Percentiles rank a stretch among this genome's conserved stretches.
Conservation (phyloP, 2,113 vertebrate genomes). For the Orycteropus afer region DNA sequence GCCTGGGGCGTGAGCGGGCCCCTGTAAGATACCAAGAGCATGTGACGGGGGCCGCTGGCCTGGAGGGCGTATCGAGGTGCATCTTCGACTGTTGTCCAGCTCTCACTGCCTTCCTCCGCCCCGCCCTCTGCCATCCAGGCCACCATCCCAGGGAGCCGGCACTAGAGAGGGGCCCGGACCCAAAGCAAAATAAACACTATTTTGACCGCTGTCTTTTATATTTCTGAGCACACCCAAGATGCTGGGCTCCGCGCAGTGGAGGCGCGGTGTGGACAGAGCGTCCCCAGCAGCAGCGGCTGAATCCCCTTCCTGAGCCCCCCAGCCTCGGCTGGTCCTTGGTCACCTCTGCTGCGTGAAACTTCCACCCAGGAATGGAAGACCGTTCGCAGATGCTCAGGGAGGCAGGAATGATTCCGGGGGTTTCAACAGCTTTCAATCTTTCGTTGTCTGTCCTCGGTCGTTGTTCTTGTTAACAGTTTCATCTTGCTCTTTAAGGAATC, state of each 20-base stretch:
- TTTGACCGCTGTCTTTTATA: slow-evolving; percentile 74
- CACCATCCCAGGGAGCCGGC: slow-evolving; percentile 1
- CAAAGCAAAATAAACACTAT: slow-evolving; percentile 79
- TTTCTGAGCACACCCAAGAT: slow-evolving; percentile 83
- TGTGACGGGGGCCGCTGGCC: neutral
- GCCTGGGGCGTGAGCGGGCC: neutral
- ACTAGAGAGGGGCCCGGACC: neutral
- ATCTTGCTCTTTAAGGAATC: slow-evolving; percentile 69
- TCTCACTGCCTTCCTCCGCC: slow-evolving; percentile 83
- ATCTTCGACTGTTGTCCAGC: slow-evolving; percentile 77
- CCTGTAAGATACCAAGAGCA: neutral
- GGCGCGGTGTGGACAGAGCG: slow-evolving; percentile 55
- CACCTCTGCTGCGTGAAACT: neutral
- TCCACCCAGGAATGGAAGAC: slow-evolving; percentile 68
- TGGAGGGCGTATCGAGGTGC: neutral
- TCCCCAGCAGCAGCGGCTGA: neutral
- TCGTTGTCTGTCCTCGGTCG: slow-evolving; percentile 20
- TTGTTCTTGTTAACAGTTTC: neutral
- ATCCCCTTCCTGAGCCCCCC: neutral
- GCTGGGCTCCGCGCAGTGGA: slow-evolving; percentile 64
- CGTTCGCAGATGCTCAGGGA: neutral
- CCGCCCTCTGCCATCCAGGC: neutral
- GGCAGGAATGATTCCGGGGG: neutral
- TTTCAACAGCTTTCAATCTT: slow-evolving; percentile 12
- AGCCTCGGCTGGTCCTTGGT: neutral